Percentiles rank a stretch among this genome's conserved stretches.
Conservation (phyloP, 2,888 invertebrate genomes). For the Aplocera efformata region DNA sequence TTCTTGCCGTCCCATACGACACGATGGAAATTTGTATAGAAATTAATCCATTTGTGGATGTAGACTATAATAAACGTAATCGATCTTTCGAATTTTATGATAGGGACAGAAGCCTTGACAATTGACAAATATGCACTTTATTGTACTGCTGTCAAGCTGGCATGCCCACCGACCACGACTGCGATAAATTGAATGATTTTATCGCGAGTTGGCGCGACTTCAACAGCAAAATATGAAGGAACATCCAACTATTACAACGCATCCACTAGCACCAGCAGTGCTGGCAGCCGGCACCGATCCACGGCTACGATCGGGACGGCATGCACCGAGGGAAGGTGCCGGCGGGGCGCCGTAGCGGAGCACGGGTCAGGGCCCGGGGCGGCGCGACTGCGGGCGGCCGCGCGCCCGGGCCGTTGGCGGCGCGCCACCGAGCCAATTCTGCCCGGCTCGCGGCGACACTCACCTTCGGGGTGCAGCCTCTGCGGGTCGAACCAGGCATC, state of each 20-base stretch:
- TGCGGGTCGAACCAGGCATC: slow-evolving; percentile 97
- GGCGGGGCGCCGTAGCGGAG: too few relatives aligned
- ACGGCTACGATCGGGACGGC: not conserved
- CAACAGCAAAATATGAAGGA: slow-evolving; percentile 13
- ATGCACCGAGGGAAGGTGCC: not conserved
- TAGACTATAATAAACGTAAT: too few relatives aligned
- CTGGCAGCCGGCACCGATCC: not conserved
- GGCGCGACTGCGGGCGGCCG: too few relatives aligned
- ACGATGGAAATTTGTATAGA: too few relatives aligned
- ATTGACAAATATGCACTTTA: slow-evolving; percentile 46
- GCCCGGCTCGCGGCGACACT: slow-evolving; percentile 66
- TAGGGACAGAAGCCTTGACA: too few relatives aligned
- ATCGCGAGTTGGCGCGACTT: slow-evolving; percentile 29
- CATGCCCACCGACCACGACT: slow-evolving; percentile 23
- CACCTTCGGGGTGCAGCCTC: slow-evolving; percentile 95
- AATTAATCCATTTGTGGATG: too few relatives aligned
- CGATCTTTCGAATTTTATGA: too few relatives aligned
- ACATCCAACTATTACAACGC: slow-evolving; percentile 1
- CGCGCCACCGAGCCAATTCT: slow-evolving; percentile 51
- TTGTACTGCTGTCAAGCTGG: slow-evolving; percentile 46
- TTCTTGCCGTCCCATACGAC: slow-evolving; percentile 30
- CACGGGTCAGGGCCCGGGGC: slow-evolving; percentile 21
- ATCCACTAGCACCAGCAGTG: slow-evolving; percentile 3
- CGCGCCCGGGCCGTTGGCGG: slow-evolving; percentile 48
- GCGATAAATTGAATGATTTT: slow-evolving; percentile 24